Percentiles rank a stretch among this genome's conserved stretches.
These are phyloP conservation scores for Drosophila pseudotakahashii DNA, from an alignment of 2,888 invertebrate genomes.

Conservation along the genomic window DNA sequence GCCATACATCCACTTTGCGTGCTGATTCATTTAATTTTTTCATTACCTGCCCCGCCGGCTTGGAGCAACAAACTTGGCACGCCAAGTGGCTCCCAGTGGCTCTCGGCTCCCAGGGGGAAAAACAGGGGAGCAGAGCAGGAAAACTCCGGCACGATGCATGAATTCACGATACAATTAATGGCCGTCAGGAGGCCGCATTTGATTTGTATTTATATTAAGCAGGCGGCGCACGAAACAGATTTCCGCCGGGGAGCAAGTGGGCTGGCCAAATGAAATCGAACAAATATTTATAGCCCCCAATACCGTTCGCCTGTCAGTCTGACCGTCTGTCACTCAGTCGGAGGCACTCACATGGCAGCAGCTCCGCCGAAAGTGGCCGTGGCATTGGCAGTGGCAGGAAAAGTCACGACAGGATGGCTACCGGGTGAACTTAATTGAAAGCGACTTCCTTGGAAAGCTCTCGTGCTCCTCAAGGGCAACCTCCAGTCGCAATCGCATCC, in stretches of 20 bases:
- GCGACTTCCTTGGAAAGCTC: conserved; percentile 63
- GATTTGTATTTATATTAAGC: conserved; percentile 60
- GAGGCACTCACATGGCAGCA: neutral
- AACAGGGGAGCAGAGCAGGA: conserved; percentile 7
- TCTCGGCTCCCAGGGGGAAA: conserved; percentile 13
- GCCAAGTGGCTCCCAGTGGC: conserved; percentile 41
- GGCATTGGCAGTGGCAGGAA: conserved; percentile 54
- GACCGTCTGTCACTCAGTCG: conserved; percentile 1
- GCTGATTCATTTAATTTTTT: conserved; percentile 74
- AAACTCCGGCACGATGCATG: conserved; percentile 35
- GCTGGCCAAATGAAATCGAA: conserved; percentile 65
- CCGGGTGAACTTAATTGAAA: conserved; percentile 71
- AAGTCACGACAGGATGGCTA: conserved; percentile 66
- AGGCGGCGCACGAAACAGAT: conserved; percentile 55
- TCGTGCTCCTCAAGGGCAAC: conserved; percentile 52
- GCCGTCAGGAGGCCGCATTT: conserved; percentile 53
- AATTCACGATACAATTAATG: conserved; percentile 69
- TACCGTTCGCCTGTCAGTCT: conserved; percentile 11
- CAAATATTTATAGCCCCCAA: conserved; percentile 71
- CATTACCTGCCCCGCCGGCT: conserved; percentile 55
- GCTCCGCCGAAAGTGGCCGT: conserved; percentile 11
- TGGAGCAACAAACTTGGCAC: conserved; percentile 59
- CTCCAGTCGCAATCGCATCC: conserved; percentile 30
- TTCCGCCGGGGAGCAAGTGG: conserved; percentile 45
- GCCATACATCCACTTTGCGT: conserved; percentile 57